Evolutionary conservation across 2,888 invertebrate species (phyloP).

Genomic region (Drepana falcataria): DNA sequence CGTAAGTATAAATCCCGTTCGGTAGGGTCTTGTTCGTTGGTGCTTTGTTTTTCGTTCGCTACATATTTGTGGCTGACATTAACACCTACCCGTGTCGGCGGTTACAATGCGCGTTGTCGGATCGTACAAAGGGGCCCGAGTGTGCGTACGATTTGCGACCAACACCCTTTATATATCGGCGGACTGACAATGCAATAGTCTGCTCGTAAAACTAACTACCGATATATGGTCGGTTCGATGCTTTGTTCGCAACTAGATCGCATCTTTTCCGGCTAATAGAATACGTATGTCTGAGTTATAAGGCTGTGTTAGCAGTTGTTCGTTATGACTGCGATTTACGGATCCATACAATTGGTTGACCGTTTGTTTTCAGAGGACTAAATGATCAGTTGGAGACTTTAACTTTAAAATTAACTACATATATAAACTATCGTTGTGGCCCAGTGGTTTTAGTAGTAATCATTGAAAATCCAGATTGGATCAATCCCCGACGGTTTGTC

Average conservation of each 20-base stretch:
- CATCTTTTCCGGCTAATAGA: constrained; percentile 61
- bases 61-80: constrained; percentile 60
- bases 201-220: constrained; percentile 39
- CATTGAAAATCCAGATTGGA: too few species aligned
- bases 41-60: constrained; percentile 47
- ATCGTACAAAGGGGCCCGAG: constrained; percentile 40
- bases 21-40: constrained; percentile 33
- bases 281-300: constrained; percentile 37
- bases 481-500: too few species aligned
- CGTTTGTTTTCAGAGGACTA: background rate
- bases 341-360: background rate
- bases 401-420: background rate
- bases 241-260: constrained; percentile 52
- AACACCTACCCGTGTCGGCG: constrained; percentile 38
- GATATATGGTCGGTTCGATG: constrained; percentile 46
- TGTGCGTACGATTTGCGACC: constrained; percentile 49
- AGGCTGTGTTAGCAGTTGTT: constrained; percentile 2
- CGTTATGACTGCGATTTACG: constrained; percentile 3
- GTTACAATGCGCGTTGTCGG: constrained; percentile 47
- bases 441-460: too few species aligned
- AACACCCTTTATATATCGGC: constrained; percentile 51
- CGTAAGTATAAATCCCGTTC: constrained; percentile 37
- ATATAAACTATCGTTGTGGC: too few species aligned
- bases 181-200: constrained; percentile 36
- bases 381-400: background rate